Evolutionary conservation across 1,140 invertebrate genomes (phyloP), one percentile per base, ranked within the genome.

Genomic region (Orussus abietinus): DNA sequence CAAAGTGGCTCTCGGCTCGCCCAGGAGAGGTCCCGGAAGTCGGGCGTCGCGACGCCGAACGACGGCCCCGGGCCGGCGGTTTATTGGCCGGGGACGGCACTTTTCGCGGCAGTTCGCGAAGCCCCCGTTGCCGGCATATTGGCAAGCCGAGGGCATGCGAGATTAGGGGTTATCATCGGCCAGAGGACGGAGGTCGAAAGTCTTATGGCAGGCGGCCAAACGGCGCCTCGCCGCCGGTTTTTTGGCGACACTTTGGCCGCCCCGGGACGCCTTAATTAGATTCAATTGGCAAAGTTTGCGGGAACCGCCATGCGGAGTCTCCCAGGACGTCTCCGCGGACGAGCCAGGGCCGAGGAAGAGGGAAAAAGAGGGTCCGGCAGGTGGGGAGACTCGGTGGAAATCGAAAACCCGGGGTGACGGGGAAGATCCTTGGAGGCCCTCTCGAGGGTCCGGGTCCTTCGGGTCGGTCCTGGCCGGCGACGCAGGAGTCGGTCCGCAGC

Each of bases 201-300:
- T 67, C 61, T 69, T 62, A 64, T 73, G 69, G 69, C 68, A 64
- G 14, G 3, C 26, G 32, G 59, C 69, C 68, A 71, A 57, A n/a
- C n/a, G 48, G 32, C 46, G 50, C 29, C 49, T 44, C 40, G 14
- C 41, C 38, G 29, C 37, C 33, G 26, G 15, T 46, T 44, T 45
- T 45, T 34, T 22, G 47, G 36, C 19, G 43, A 51, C 26, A 44
- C 32, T 49, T 49, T 56, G 53, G 48, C 28, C 50, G 47, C 34
- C 47, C n/a, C 19, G 36, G 47, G 53, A 59, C 66, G 61, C 53
- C 62, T 63, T 63, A 63, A 68, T 69, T 64, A 64, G 62, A 70
- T 69, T 69, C 66, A 68, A 70, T 70, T 64, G 67, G 56, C 56
- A 64, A 72, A 71, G 62, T 71, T 70, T 42, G n/a, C 17, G 15